A percentile compares a stretch with the other conserved stretches of the same genome.
Evolutionary conservation across 2,888 invertebrate species (phyloP).

Genomic region (Tetrapedia diversipes): DNA sequence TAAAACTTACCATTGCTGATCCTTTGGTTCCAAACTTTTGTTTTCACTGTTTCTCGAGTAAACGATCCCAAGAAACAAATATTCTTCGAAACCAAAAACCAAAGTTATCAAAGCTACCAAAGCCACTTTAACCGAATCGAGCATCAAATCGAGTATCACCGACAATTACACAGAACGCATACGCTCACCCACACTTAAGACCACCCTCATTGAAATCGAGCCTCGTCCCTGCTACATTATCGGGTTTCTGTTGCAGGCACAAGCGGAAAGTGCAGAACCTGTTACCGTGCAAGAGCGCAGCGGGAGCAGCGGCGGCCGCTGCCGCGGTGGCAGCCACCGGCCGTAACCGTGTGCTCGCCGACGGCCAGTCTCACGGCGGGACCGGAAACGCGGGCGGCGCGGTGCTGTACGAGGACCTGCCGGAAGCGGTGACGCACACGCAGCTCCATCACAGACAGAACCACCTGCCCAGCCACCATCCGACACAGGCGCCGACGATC

Average conservation of each 20-base stretch:
- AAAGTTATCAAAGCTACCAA: too few relatives aligned
- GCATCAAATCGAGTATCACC: too few relatives aligned
- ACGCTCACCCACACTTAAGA: too few relatives aligned
- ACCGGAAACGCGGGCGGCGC: constrained; percentile 82
- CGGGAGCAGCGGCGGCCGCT: constrained; percentile 82
- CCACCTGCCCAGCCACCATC: constrained; percentile 72
- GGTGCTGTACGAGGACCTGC: constrained; percentile 91
- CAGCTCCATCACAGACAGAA: constrained; percentile 77
- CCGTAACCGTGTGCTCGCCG: constrained; percentile 76
- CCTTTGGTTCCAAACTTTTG: too few relatives aligned
- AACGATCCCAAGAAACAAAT: too few relatives aligned
- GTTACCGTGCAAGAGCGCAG: constrained; percentile 90
- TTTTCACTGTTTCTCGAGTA: too few relatives aligned
- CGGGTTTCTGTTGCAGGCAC: constrained; percentile 86
- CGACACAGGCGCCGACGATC: constrained; percentile 79
- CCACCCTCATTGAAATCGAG: too few relatives aligned
- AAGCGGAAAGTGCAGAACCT: constrained; percentile 94
- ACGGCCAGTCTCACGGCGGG: constrained; percentile 81
- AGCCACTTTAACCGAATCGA: too few relatives aligned
- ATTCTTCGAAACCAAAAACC: too few relatives aligned
- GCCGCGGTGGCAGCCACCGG: constrained; percentile 79
- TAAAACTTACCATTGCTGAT: too few relatives aligned
- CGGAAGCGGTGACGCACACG: constrained; percentile 86
- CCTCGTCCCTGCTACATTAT: too few relatives aligned
- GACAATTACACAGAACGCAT: too few relatives aligned